These are phyloP conservation scores for Beaufortia kweichowensis DNA, from an alignment of 2,113 vertebrate genomes.

Conservation along the genomic window DNA sequence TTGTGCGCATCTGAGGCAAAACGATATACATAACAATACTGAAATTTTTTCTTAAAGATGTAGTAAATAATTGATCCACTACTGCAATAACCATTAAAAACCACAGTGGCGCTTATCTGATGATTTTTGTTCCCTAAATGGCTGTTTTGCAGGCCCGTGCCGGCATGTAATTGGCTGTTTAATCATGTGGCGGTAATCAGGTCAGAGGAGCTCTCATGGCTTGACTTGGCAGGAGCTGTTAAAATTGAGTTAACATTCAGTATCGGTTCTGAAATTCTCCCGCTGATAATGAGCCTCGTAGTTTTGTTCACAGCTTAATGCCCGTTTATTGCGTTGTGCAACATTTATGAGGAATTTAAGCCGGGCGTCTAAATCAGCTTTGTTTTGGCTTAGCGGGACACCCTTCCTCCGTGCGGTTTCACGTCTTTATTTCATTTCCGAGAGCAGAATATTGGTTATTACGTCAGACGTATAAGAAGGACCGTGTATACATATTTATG, in stretches of 20 bases:
- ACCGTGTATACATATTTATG: background rate
- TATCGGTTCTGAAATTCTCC: slow-evolving; percentile 41
- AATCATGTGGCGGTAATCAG: slow-evolving; percentile 50
- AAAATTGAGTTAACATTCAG: slow-evolving; percentile 48
- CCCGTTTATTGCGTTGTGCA: slow-evolving; percentile 40
- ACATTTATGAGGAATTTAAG: slow-evolving; percentile 42
- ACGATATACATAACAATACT: background rate
- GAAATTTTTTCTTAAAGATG: background rate
- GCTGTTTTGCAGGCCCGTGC: slow-evolving; percentile 21
- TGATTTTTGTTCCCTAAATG: slow-evolving; percentile 25
- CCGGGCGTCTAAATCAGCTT: slow-evolving; percentile 20
- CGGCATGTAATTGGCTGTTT: slow-evolving; percentile 42
- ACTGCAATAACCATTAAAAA: background rate
- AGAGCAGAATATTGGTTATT: too few relatives aligned
- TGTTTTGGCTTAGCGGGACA: slow-evolving; percentile 16
- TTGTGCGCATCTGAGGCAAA: too few relatives aligned
- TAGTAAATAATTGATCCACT: background rate
- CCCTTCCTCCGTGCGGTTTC: background rate
- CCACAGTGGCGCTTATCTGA: slow-evolving; percentile 2
- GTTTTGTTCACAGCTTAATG: slow-evolving; percentile 49
- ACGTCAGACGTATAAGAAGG: background rate
- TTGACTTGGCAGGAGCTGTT: slow-evolving; percentile 38
- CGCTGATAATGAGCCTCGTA: slow-evolving; percentile 41
- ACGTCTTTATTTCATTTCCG: background rate
- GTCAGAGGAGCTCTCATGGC: slow-evolving; percentile 12